A percentile compares a stretch with the other conserved stretches of the same genome.
Conservation (phyloP, 2,113 vertebrate species). For the Cyrtonyx montezumae region DNA sequence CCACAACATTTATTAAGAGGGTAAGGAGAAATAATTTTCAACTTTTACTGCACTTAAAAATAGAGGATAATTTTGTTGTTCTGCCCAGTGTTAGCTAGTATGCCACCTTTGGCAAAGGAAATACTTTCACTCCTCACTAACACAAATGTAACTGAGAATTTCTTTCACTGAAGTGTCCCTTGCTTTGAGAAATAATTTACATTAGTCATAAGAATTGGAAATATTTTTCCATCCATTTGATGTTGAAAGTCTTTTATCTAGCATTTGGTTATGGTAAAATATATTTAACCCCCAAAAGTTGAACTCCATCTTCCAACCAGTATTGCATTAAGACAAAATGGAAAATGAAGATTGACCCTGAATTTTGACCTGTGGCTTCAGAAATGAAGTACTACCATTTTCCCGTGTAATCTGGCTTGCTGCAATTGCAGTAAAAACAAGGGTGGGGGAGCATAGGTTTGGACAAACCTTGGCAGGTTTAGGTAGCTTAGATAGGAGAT, state of each 20-base stretch:
- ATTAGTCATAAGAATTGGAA: background rate
- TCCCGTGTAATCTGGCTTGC: background rate
- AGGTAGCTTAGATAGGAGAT: background rate
- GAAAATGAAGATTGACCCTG: background rate
- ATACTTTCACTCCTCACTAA: background rate
- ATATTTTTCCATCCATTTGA: background rate
- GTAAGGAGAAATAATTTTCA: background rate
- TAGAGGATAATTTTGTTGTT: background rate
- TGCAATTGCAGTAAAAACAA: background rate
- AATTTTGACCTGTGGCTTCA: background rate
- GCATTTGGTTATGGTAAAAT: background rate
- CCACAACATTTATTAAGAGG: background rate
- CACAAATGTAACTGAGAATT: background rate
- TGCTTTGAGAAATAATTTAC: background rate
- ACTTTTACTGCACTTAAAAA: background rate
- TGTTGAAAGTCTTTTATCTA: background rate
- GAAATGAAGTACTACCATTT: background rate
- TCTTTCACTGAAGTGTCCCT: background rate
- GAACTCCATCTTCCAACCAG: background rate
- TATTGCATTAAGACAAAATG: background rate
- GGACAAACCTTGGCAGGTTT: background rate
- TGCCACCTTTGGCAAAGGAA: background rate
- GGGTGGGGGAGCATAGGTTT: background rate
- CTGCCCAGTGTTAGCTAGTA: background rate
- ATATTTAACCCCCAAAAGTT: background rate